A percentile compares a stretch with the other conserved stretches of the same genome.
Conservation (phyloP, 1,140 invertebrate species). For the Panulirus ornatus region DNA sequence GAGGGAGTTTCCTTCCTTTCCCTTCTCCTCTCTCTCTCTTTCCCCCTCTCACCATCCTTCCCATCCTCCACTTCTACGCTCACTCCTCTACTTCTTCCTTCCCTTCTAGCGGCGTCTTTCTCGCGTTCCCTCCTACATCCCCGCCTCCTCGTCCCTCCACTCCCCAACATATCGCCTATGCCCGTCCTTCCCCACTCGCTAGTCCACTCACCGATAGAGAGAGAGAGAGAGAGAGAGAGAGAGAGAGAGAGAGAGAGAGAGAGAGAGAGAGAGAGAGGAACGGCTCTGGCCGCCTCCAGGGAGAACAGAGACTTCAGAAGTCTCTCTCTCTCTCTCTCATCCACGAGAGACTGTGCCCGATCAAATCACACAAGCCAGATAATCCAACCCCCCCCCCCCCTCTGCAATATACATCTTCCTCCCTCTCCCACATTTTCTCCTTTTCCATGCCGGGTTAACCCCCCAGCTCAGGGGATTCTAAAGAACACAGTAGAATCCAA, state of each 20-base stretch:
- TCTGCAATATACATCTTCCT: too few relatives aligned
- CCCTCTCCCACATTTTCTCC: too few relatives aligned
- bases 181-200: neutral
- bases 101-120: neutral
- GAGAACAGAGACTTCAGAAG: too few relatives aligned
- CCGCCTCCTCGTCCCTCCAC: neutral
- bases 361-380: too few relatives aligned
- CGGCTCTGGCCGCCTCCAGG: neutral
- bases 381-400: too few relatives aligned
- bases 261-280: neutral
- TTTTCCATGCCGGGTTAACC: too few relatives aligned
- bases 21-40: neutral
- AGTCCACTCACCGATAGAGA: neutral
- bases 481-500: too few relatives aligned
- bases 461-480: too few relatives aligned
- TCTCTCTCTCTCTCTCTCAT: too few relatives aligned
- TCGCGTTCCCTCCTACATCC: neutral
- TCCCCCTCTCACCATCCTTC: neutral
- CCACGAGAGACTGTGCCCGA: too few relatives aligned
- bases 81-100: neutral
- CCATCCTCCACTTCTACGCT: neutral
- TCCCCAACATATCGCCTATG: neutral
- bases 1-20: too few relatives aligned
- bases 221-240: neutral
- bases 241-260: conserved; percentile 17